A percentile compares a stretch with the other conserved stretches of the same genome.
Conservation (phyloP, 1,140 invertebrate species). For the Pinna nobilis region DNA sequence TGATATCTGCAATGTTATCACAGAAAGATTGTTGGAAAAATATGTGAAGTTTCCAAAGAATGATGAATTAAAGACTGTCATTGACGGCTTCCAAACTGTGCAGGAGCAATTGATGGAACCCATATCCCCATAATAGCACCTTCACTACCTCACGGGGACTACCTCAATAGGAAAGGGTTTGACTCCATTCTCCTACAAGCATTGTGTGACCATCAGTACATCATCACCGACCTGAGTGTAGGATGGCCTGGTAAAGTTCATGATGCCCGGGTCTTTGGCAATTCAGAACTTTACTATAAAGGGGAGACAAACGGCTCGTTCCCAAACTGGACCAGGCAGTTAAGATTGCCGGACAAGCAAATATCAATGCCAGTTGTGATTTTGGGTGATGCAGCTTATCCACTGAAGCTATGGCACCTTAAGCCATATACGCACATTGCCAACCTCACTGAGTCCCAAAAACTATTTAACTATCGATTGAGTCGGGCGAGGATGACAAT, state of each 20-base stretch:
- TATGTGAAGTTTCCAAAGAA: too few species aligned
- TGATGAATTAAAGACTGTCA: too few species aligned
- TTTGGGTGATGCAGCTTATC: conserved; percentile 49
- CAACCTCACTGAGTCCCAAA: conserved; percentile 55
- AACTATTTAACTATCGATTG: conserved; percentile 53
- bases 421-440: conserved; percentile 49
- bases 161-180: conserved; percentile 17
- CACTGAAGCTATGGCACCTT: conserved; percentile 39
- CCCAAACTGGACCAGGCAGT: too few species aligned
- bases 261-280: conserved; percentile 1
- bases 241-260: conserved; percentile 25
- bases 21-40: too few species aligned
- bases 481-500: conserved; percentile 61
- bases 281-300: background rate
- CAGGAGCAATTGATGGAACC: conserved; percentile 28
- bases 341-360: conserved; percentile 6
- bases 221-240: conserved; percentile 12
- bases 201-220: conserved; percentile 1
- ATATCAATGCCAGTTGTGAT: conserved; percentile 29
- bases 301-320: background rate
- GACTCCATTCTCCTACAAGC: conserved; percentile 21
- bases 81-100: too few species aligned
- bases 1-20: too few species aligned
- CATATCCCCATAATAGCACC: conserved; percentile 20
- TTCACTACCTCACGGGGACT: background rate